Conservation (phyloP, 2,113 vertebrate genomes). For the Caranx ignobilis region DNA sequence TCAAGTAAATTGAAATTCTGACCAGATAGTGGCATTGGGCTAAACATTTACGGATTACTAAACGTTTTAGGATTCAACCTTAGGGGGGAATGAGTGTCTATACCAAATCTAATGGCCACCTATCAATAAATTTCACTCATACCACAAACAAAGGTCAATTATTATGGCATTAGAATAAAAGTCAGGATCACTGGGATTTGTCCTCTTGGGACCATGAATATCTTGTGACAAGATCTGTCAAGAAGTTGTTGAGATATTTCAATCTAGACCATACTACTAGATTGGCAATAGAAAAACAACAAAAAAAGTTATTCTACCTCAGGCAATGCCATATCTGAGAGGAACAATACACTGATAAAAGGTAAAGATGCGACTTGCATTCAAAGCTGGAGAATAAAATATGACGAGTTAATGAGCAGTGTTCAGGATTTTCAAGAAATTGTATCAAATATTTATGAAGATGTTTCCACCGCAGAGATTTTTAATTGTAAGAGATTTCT, state of each 20-base stretch:
- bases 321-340: background rate
- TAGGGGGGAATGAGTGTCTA: background rate
- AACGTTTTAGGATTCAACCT: too few species aligned
- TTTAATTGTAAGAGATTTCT: conserved; percentile 68
- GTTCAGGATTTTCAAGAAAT: conserved; percentile 41
- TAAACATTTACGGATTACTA: too few species aligned
- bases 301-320: background rate
- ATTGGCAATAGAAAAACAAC: background rate
- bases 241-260: background rate
- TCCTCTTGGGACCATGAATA: background rate
- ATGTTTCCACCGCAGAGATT: conserved; percentile 42
- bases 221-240: background rate
- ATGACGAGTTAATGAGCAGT: conserved; percentile 66
- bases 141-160: too few species aligned
- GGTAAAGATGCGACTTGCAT: conserved; percentile 21
- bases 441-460: conserved; percentile 71
- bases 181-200: too few species aligned
- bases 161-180: too few species aligned
- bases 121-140: background rate
- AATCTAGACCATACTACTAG: background rate
- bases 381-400: conserved; percentile 49
- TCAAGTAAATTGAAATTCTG: too few species aligned
- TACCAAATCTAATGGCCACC: background rate
- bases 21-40: too few species aligned
- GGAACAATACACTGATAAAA: conserved; percentile 20